Conservation (phyloP, 2,888 invertebrate genomes). For the Papilio protenor region DNA sequence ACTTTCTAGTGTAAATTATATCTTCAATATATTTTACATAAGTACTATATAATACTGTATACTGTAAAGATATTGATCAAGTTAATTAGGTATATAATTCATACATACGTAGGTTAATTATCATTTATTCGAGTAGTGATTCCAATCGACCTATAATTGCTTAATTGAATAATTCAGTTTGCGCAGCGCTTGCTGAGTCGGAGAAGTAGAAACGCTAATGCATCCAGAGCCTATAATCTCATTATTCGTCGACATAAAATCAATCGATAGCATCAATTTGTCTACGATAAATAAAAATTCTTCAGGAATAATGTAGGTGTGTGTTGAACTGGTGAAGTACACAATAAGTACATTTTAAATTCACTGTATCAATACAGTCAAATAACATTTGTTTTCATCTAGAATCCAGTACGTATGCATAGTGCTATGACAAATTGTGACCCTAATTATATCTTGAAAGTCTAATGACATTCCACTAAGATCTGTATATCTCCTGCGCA, state of each 20-base stretch:
- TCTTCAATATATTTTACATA: no score
- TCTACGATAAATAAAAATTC: no score
- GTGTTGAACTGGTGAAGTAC: not conserved
- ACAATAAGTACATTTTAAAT: no score
- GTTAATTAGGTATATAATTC: not conserved
- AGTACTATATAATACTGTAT: no score
- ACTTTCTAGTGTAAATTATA: no score
- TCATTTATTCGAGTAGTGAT: conserved; percentile 24
- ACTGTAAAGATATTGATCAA: not conserved
- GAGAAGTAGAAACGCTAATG: conserved; percentile 43
- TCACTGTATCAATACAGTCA: no score
- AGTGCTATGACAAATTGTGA: no score
- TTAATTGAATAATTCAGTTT: conserved; percentile 47
- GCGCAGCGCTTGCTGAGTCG: conserved; percentile 36
- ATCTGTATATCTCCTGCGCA: no score
- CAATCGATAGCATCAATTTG: not conserved
- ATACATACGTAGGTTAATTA: not conserved
- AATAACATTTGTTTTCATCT: no score
- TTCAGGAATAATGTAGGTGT: not conserved
- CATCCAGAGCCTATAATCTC: conserved; percentile 42
- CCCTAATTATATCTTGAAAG: no score
- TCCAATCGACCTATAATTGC: conserved; percentile 44
- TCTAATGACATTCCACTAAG: no score
- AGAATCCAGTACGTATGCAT: no score
- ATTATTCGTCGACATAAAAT: conserved; percentile 43